phyloP scores from a whole-genome alignment of 2,797 vertebrate species.

The Sus cebifrons region DNA sequence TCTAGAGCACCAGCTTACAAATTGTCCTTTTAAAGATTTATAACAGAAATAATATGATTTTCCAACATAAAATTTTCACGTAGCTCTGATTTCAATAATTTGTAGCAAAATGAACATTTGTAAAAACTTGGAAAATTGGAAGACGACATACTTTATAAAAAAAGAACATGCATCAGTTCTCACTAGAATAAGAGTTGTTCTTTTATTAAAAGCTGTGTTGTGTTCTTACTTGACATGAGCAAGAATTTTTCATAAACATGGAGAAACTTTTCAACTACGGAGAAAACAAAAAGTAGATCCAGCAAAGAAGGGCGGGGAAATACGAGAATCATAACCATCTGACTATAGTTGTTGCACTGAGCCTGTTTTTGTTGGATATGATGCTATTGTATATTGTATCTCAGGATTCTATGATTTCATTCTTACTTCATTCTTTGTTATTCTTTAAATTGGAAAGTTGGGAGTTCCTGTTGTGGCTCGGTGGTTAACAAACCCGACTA shows the following conservation, averaged over 20 bases:
- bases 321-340: neutral
- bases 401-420: neutral
- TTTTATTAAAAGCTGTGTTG: conserved; percentile 32
- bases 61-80: neutral
- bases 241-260: conserved; percentile 23
- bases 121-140: conserved; percentile 52
- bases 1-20: conserved; percentile 27
- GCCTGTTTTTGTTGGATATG: conserved; percentile 1
- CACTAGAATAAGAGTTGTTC: neutral
- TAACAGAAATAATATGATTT: conserved; percentile 19
- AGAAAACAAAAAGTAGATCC: neutral
- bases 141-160: conserved; percentile 31
- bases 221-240: neutral
- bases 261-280: neutral
- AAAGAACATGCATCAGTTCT: neutral
- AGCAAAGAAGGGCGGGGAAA: neutral
- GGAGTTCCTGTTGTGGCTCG: too few species aligned
- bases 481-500: too few species aligned
- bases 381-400: neutral
- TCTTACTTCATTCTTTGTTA: neutral
- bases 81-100: conserved; percentile 1
- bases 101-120: conserved; percentile 29
- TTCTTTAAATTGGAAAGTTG: neutral
- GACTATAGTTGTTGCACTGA: neutral
- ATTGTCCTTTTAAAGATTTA: conserved; percentile 38